These are phyloP conservation scores for Heteronetta atricapilla DNA, from an alignment of 2,113 vertebrate species.

Conservation along the genomic window DNA sequence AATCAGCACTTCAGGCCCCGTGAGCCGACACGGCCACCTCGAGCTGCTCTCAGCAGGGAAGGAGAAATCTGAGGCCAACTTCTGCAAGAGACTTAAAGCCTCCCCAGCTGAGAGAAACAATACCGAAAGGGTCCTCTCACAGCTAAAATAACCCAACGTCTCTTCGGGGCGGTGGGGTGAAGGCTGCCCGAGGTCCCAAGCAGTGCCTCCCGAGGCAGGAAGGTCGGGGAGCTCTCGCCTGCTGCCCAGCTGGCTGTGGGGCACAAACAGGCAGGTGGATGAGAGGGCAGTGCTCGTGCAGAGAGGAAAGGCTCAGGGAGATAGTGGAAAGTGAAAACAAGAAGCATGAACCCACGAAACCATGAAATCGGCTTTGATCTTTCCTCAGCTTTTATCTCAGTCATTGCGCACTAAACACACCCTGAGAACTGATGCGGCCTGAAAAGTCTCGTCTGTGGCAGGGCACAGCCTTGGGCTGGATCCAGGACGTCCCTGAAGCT, in stretches of 20 bases:
- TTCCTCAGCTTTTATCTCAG: background rate
- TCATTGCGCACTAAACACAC: background rate
- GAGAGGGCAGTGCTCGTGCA: rapidly evolving
- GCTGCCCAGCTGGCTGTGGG: background rate
- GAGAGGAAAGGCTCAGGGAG: background rate
- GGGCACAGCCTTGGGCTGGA: background rate
- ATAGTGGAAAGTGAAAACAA: slow-evolving; percentile 15
- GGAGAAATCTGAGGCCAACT: background rate
- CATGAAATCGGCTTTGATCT: slow-evolving; percentile 17
- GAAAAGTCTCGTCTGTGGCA: rapidly evolving
- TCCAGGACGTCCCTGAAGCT: background rate
- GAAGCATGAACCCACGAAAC: background rate
- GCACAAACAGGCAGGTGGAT: background rate
- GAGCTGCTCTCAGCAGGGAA: background rate
- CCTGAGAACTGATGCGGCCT: background rate
- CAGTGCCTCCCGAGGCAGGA: rapidly evolving
- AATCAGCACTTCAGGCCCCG: background rate
- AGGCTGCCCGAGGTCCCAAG: rapidly evolving
- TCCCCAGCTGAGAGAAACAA: background rate
- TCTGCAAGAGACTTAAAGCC: background rate
- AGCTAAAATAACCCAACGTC: background rate
- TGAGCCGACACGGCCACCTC: rapidly evolving
- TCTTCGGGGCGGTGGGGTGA: no score
- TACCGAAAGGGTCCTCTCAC: background rate
- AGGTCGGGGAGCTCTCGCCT: background rate